phyloP scores from a whole-genome alignment of 2,888 invertebrate genomes.

The Hirtodrosophila confusa region DNA sequence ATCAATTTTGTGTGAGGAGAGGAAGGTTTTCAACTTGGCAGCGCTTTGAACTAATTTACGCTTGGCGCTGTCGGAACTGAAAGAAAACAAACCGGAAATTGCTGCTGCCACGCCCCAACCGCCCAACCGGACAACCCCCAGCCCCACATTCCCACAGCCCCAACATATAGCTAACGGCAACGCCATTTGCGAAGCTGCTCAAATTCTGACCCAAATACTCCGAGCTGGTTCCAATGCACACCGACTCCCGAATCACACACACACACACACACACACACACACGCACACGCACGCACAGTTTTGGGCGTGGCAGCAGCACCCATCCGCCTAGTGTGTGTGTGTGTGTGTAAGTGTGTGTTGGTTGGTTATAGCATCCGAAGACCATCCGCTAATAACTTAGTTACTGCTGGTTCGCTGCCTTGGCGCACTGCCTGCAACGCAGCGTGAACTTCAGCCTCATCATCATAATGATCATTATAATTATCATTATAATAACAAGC shows the following conservation, averaged over 20 bases:
- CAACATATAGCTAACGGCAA: slow-evolving; percentile 23
- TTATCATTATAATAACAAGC: slow-evolving; percentile 37
- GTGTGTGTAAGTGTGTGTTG: slow-evolving; percentile 17
- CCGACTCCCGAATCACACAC: slow-evolving; percentile 9
- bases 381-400: slow-evolving; percentile 71
- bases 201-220: slow-evolving; percentile 52
- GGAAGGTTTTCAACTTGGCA: slow-evolving; percentile 40
- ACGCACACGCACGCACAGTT: slow-evolving; percentile 15
- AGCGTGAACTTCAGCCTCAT: slow-evolving; percentile 10
- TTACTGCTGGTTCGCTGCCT: slow-evolving; percentile 50
- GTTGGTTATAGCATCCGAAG: slow-evolving; percentile 31
- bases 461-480: slow-evolving; percentile 22
- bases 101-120: slow-evolving; percentile 58
- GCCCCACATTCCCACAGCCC: background rate
- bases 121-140: slow-evolving; percentile 5
- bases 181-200: slow-evolving; percentile 25
- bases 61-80: slow-evolving; percentile 71
- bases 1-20: background rate
- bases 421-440: slow-evolving; percentile 53
- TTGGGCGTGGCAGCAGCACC: slow-evolving; percentile 23
- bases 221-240: slow-evolving; percentile 10
- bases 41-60: slow-evolving; percentile 77
- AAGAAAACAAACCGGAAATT: slow-evolving; percentile 80
- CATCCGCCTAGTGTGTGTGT: slow-evolving; percentile 1
- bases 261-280: slow-evolving; percentile 5